Percentiles rank a stretch among this genome's conserved stretches.
These are phyloP conservation scores for Dryadula phaetusa DNA, from an alignment of 2,888 invertebrate genomes.

Conservation along the genomic window DNA sequence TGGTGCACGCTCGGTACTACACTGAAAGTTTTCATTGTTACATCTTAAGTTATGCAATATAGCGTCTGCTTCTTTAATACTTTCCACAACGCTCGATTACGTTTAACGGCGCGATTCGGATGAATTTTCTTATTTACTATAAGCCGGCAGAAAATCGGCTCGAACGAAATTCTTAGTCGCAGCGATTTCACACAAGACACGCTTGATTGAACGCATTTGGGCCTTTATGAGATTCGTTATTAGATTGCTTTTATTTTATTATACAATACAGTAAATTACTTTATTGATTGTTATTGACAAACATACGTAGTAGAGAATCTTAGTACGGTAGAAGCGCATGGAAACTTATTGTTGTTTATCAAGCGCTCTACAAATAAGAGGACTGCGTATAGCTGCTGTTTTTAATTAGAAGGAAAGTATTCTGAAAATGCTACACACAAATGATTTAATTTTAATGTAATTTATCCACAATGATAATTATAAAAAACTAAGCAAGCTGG, in stretches of 20 bases:
- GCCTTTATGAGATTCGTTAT: slow-evolving; percentile 51
- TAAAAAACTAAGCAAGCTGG: no score
- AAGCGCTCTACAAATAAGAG: background rate
- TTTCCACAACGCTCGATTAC: slow-evolving; percentile 82
- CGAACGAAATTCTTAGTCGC: slow-evolving; percentile 61
- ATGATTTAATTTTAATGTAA: no score
- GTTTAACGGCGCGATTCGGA: slow-evolving; percentile 78
- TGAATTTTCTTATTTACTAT: slow-evolving; percentile 82
- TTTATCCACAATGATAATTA: no score
- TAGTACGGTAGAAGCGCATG: background rate
- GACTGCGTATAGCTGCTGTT: background rate
- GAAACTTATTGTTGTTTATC: background rate
- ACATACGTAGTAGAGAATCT: background rate
- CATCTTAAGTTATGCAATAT: slow-evolving; percentile 83
- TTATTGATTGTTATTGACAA: slow-evolving; percentile 30
- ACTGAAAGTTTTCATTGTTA: slow-evolving; percentile 81
- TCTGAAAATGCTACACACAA: no score
- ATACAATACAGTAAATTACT: slow-evolving; percentile 39
- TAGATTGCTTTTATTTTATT: slow-evolving; percentile 51
- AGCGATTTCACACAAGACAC: slow-evolving; percentile 71
- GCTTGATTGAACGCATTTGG: slow-evolving; percentile 66
- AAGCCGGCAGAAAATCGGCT: slow-evolving; percentile 73
- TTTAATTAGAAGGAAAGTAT: background rate
- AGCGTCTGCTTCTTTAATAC: slow-evolving; percentile 82
- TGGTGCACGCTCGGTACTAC: slow-evolving; percentile 76